Evolutionary conservation across 2,888 invertebrate genomes (phyloP), one percentile per base, ranked within the genome.

Genomic region (Cactoblastis cactorum): DNA sequence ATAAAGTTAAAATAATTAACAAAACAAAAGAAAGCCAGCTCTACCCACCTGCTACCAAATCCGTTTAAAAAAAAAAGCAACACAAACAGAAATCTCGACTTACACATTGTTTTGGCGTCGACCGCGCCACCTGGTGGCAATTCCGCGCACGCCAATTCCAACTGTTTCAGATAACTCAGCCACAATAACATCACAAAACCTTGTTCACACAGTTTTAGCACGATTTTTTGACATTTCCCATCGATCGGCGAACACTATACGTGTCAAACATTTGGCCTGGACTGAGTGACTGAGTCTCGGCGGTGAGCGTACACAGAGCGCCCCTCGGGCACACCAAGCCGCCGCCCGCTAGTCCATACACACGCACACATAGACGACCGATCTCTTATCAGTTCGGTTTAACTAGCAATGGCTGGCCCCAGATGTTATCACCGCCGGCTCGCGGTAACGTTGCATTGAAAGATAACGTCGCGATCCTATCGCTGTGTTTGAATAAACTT

Each of bases 401-500:
- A 87, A 87, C 89, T 88, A 89, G 89, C 89, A 82, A 87, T 84
- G 87, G 83, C 81, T 78, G 82, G 83, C 83, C 87, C 82, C 79
- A 82, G 88, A 87, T 88, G 74, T 69, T 88, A 88, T 88, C 88
- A 77, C 62, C 62, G 73, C 73, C 77, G 74, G 83, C 86, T 81
- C 87, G 89, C 87, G 88, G 89, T 87, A 86, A 88, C 87, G 86
- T 85, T 88, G 89, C 89, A 89, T 88, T 87, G 86, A 85, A 84
- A 89, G 88, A 88, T 88, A 89, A 88, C 80, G 87, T 89, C 87
- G 69, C 72, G 89, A 89, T 89, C 74, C 66, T 87, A 88, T 88
- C 88, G 83, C 67, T 64, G 62, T 84, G 85, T 88, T 88, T 89
- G 88, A 88, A 89, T 89, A 89, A 87, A 89, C 89, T 88, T 88